Base-by-base conservation (phyloP, 1,140 invertebrate genomes). In the Lepidostoma basale region DNA sequence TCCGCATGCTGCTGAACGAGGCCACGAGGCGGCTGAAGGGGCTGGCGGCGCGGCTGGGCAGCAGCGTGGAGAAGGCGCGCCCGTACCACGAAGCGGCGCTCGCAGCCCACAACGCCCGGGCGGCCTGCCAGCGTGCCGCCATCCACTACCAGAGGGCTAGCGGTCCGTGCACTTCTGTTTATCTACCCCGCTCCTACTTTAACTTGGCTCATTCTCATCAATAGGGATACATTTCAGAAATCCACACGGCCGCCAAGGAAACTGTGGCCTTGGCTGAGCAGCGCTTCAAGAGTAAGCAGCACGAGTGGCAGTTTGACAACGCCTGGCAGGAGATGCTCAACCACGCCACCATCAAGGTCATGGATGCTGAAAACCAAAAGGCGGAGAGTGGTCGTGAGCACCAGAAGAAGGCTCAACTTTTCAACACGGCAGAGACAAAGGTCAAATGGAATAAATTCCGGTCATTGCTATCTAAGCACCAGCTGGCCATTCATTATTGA, bases 291-390 rank as follows among this genome's bases (percentile, higher is more conserved):
- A 90, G 88, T 75, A 90, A 91, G 76, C 88, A 90, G 72, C 87
- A 90, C 75, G 90, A 92, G 77, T 92, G 90, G 87, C 88, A 92
- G 77, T 93, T 89, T 67, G 93, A 96, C 81, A 89, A 90, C 74
- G 92, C 93, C 67, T 97, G 94, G 92, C 95, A 97, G 78, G 95
- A 97, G 79, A 94, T 95, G 88, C 84, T 98, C 47, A 97, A 96
- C 83, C 93, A 96, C 85, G 94, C 95, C 14, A 95, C 93, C 45
- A 89, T 91, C 72, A 89, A 92, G 85, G 92, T 98, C n/a, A 95
- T 93, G 88, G 94, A 97, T 77, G 94, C 96, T 1, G 95, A 96
- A 79, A 91, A 89, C 74, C 87, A 92, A 77, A 94, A 95, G 80
- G 88, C 93, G 12, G 90, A 92, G 74, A 93, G 92, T 77, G 92